Base-by-base conservation (phyloP, 2,888 invertebrate species). In the Megaustenia siamemsis region DNA sequence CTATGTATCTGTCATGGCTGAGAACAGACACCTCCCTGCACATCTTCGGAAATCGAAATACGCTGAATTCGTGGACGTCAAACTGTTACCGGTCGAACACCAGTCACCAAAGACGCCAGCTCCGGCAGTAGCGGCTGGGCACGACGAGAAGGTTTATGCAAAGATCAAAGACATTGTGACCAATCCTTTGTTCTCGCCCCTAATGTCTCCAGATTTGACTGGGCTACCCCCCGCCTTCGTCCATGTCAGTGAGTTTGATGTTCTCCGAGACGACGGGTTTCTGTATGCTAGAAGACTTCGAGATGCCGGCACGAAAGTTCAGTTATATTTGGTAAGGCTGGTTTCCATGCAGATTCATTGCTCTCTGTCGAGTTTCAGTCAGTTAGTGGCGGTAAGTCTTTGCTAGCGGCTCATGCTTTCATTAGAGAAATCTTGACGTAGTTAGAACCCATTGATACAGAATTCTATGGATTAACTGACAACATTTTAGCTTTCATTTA, bases 251-350 rank as follows among this genome's bases (percentile, higher is more conserved):
- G 91, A 94, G 78, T 93, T 90, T 86, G 94, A 94, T 84, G 89
- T 93, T 8, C 89, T 94, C 0, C 83, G 93, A 5, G 94, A 94
- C 84, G 94, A 94, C 63, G 90, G 90, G 10, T 80, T 91, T 6
- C 88, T 94, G 85, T 94, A 93, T 86, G 92, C 90, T 0, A 83
- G 90, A 38, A 80, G 93, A 83, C 86, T 93, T 79, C 76, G 87
- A 78, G 87, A 86, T 32, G 87, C 86, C 10, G 91, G 91, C 0
- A 92, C 92, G 15, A 86, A 87, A 4, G 91, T 91, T 24, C 10
- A 77, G 21, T 32, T 78, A 8, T 53, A 78, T 77, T 78, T 56
- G 71, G 78, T 1, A 66, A 82, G 15, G 82, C 78, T 10, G 83
- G 83, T 40, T 78, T 49, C 43, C 83, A 83, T 69, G 77, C 28